Base-by-base conservation (phyloP, 2,888 invertebrate genomes). In the Dysmachus trigonus region DNA sequence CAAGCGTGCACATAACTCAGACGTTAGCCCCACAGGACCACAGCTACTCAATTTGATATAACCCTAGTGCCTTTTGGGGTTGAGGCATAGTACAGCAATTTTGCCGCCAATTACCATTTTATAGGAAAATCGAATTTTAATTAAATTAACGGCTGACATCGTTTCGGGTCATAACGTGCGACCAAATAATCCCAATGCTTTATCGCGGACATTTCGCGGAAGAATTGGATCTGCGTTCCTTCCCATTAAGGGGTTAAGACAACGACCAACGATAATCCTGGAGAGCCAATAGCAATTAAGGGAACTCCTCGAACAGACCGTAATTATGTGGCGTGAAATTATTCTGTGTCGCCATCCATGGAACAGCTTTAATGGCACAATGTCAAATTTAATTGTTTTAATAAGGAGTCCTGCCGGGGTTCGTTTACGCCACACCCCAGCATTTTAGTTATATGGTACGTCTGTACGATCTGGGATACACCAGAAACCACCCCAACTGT, bases 111-210 rank as follows among this genome's bases (percentile, higher is more conserved):
- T 22, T 41, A 79, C 27, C 38, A 47, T 47, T 79, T 79, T 79
- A 79, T 79, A 30, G 79, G 47, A 79, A 79, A 79, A 79, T 79
- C 79, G 79, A 79, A 79, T 79, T 79, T 79, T 79, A 79, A 79
- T 79, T 79, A 79, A 79, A 79, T 79, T 79, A 79, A 79, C 47
- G 79, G 27, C 79, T 79, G 51, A 79, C 79, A 79, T 79, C 51
- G 79, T 79, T 51, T 47, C n/a, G 27, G 47, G 47, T 38, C 51
- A 79, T 79, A 79, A 30, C 79, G 79, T 79, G 41, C 47, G 47
- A 18, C 47, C 22, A 79, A 79, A 79, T 51, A 79, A 27, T 47
- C 41, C 79, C 31, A 51, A 47, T 47, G 47, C 22, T 51, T 51
- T 79, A 47, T 79, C 27, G 27, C 30, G 31, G 31, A 79, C 79